Conservation (phyloP, 1,140 invertebrate species). For the Calephelis virginiensis region DNA sequence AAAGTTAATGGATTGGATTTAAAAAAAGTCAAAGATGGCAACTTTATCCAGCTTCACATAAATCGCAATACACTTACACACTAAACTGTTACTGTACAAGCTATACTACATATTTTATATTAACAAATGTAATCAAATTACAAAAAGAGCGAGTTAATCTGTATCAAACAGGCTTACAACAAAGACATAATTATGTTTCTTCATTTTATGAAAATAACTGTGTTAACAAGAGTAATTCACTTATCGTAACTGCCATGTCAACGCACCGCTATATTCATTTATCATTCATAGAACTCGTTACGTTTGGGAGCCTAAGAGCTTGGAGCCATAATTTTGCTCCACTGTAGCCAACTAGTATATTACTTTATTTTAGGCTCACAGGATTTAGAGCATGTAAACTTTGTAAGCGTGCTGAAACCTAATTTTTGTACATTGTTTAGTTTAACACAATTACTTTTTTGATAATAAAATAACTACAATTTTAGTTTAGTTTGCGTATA, state of each 20-base stretch:
- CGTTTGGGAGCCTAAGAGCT: conserved; percentile 8
- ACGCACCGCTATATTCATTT: neutral
- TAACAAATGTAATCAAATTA: too few species aligned
- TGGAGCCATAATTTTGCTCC: conserved; percentile 5
- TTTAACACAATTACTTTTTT: neutral
- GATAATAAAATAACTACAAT: neutral
- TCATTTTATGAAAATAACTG: neutral
- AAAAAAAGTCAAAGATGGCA: too few species aligned
- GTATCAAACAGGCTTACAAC: too few species aligned
- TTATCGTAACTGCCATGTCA: conserved; percentile 5
- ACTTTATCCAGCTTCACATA: too few species aligned
- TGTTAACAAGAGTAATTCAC: conserved; percentile 2
- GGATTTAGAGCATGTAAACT: conserved; percentile 4
- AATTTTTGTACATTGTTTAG: neutral
- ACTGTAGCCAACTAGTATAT: conserved; percentile 1
- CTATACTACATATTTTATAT: too few species aligned
- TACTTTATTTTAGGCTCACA: neutral
- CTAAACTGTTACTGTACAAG: too few species aligned
- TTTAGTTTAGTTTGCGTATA: neutral
- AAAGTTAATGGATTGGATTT: too few species aligned
- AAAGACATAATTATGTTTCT: too few species aligned
- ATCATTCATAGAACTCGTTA: conserved; percentile 10
- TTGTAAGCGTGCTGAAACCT: neutral
- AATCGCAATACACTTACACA: too few species aligned
- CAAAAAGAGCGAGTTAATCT: too few species aligned